Percentiles rank a stretch among this genome's conserved stretches.
phyloP scores from a whole-genome alignment of 2,888 invertebrate species.

The Athrips mouffetella region DNA sequence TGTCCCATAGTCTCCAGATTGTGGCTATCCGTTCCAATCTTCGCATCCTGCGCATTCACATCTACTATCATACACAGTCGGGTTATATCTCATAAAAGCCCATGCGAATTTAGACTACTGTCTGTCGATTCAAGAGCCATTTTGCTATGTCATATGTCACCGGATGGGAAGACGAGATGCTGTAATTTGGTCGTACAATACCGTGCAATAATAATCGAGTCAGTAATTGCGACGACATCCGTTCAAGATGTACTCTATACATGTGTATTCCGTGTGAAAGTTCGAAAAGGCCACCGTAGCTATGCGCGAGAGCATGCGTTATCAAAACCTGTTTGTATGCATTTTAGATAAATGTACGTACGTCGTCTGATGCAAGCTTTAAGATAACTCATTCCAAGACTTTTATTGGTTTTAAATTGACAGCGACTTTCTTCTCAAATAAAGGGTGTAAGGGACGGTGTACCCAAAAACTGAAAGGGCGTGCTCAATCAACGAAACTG shows the following conservation, averaged over 20 bases:
- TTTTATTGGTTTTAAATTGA: constrained; percentile 56
- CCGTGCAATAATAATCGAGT: constrained; percentile 71
- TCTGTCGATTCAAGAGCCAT: neutral
- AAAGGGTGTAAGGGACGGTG: no score
- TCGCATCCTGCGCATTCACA: constrained; percentile 36
- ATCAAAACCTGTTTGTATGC: constrained; percentile 59
- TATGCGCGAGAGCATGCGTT: constrained; percentile 31
- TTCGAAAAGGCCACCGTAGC: constrained; percentile 51
- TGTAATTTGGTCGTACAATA: constrained; percentile 73
- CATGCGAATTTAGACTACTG: neutral
- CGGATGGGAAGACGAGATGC: constrained; percentile 75
- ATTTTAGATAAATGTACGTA: constrained; percentile 63
- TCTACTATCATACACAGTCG: constrained; percentile 30
- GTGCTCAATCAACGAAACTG: no score
- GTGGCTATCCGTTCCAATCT: constrained; percentile 34
- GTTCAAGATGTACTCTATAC: constrained; percentile 50
- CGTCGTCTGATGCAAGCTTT: no score
- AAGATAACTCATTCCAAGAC: constrained; percentile 43
- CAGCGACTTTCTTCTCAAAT: constrained; percentile 41
- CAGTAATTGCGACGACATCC: constrained; percentile 74
- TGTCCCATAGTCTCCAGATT: constrained; percentile 47
- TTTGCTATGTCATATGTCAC: constrained; percentile 27
- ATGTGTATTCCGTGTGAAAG: constrained; percentile 68
- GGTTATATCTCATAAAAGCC: constrained; percentile 22
- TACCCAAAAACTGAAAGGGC: no score